Percentiles rank a stretch among this genome's conserved stretches.
These are phyloP conservation scores for Thamnophis elegans DNA, from an alignment of 2,797 vertebrate genomes.

Conservation along the genomic window DNA sequence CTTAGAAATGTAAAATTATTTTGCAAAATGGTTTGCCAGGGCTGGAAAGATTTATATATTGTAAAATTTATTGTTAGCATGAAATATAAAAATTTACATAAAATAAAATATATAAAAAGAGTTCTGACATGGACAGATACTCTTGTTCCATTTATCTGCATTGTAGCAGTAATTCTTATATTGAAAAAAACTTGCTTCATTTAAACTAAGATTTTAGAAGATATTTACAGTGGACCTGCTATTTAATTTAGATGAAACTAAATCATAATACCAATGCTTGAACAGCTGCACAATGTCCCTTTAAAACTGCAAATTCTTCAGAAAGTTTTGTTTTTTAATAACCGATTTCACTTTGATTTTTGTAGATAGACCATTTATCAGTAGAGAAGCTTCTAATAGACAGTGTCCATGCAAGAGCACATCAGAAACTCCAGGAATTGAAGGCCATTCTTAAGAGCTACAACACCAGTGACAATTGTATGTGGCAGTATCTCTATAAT, in stretches of 20 bases:
- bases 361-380: slow-evolving; percentile 95
- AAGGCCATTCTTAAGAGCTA: slow-evolving; percentile 92
- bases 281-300: background rate
- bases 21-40: background rate
- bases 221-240: no score
- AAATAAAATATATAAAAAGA: background rate
- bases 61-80: background rate
- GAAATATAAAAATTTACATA: background rate
- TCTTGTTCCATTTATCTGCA: background rate
- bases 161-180: background rate
- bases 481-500: slow-evolving; percentile 58
- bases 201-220: background rate
- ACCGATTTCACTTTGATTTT: slow-evolving; percentile 32
- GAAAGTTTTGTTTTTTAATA: background rate
- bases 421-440: slow-evolving; percentile 97
- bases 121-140: background rate
- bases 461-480: slow-evolving; percentile 93
- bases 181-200: background rate
- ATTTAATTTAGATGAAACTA: background rate
- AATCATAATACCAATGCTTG: background rate
- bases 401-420: slow-evolving; percentile 93
- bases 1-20: background rate
- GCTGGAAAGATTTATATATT: background rate
- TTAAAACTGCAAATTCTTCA: background rate
- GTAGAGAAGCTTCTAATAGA: slow-evolving; percentile 98